Percentiles rank a stretch among this genome's conserved stretches.
phyloP scores from a whole-genome alignment of 2,888 invertebrate species.

The Andrena fulva region DNA sequence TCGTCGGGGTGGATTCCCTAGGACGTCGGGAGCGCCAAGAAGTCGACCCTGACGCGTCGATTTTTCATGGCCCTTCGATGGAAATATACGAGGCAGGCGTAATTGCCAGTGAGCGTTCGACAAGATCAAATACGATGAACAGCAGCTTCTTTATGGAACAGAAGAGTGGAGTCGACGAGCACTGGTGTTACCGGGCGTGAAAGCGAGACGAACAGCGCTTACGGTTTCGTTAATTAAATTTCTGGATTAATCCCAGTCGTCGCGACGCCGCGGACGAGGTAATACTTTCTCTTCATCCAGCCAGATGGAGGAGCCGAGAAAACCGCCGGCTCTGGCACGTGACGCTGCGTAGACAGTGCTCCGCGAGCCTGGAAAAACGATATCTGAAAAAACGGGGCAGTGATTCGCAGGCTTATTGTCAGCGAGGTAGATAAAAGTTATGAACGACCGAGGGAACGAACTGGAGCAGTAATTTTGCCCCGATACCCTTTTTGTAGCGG shows the following conservation, averaged over 20 bases:
- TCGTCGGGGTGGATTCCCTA: constrained; percentile 22
- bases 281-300: constrained; percentile 59
- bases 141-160: constrained; percentile 35
- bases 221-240: constrained; percentile 69
- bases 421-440: neutral
- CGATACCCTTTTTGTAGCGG: neutral
- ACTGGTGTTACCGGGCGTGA: neutral
- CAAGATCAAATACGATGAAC: neutral
- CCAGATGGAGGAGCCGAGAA: constrained; percentile 19
- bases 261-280: constrained; percentile 46
- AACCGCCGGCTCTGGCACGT: constrained; percentile 45
- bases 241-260: constrained; percentile 61
- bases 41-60: neutral
- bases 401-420: constrained; percentile 16
- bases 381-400: constrained; percentile 12
- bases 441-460: neutral
- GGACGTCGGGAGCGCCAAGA: neutral
- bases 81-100: neutral
- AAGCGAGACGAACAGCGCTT: constrained; percentile 30
- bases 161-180: constrained; percentile 11
- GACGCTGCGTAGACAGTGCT: constrained; percentile 18
- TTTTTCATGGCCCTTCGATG: neutral
- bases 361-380: constrained; percentile 44
- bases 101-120: constrained; percentile 26
- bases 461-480: neutral